phyloP scores from a whole-genome alignment of 2,797 vertebrate genomes.

The Thalassophryne amazonica region DNA sequence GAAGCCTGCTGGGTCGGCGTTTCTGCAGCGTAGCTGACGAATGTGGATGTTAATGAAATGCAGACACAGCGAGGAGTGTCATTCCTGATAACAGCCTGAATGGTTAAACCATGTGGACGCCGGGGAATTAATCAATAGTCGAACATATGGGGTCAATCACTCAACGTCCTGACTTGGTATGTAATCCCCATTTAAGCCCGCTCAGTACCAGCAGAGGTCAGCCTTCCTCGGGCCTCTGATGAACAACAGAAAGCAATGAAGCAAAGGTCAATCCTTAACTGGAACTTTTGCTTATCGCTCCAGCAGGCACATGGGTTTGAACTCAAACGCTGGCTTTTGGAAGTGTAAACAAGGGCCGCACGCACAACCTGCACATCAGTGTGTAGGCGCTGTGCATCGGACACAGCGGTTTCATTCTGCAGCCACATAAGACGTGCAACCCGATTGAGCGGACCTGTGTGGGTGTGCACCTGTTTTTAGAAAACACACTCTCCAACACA shows the following conservation, averaged over 20 bases:
- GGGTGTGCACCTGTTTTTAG: background rate
- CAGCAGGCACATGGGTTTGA: conserved; percentile 38
- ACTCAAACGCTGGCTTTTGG: conserved; percentile 40
- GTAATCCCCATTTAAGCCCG: conserved; percentile 40
- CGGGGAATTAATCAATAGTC: conserved; percentile 25
- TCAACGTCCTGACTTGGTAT: conserved; percentile 20
- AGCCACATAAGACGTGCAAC: too few species aligned
- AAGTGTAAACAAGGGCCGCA: too few species aligned
- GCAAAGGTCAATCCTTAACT: conserved; percentile 38
- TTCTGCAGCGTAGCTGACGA: conserved; percentile 1
- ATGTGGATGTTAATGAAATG: conserved; percentile 1
- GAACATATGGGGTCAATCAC: conserved; percentile 25
- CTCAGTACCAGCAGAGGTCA: conserved; percentile 24
- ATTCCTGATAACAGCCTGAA: background rate
- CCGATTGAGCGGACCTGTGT: background rate
- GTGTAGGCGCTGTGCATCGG: too few species aligned
- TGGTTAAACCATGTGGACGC: conserved; percentile 7
- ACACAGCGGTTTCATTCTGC: too few species aligned
- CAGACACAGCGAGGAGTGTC: too few species aligned
- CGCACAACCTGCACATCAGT: too few species aligned
- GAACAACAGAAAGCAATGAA: conserved; percentile 38
- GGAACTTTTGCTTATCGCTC: conserved; percentile 16
- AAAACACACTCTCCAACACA: conserved; percentile 11
- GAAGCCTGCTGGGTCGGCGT: background rate
- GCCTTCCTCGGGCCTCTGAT: conserved; percentile 25